Evolutionary conservation across 2,797 vertebrate genomes (phyloP), one percentile per base, ranked within the genome.

Genomic region (Molossus alvarezi): DNA sequence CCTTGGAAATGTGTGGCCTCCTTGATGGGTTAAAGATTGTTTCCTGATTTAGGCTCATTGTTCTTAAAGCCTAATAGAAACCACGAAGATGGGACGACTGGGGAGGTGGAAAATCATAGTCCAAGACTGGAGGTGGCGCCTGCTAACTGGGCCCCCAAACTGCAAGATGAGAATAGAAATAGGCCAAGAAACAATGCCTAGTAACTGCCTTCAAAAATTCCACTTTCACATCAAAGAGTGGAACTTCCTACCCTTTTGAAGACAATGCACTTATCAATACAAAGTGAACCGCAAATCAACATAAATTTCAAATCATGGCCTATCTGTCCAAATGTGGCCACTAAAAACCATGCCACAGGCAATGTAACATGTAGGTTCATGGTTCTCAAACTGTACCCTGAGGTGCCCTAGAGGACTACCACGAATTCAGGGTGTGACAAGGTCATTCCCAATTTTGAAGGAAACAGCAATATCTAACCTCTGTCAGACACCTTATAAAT

Each of bases 11-110:
- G 0, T 41, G 51, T 96, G 75, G 80, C 65, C 41, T 64, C 41
- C 25, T 14, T 48, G 21, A 86, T 88, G 29, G 87, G 64, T 75
- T 88, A 67, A 73, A 95, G 88, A 41, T 6, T 60, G 11, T 67
- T 92, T 95, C 60, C 51, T 75, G 15, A 51, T 93, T 91, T 91
- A 91, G 83, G 10, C n/a, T 97, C 29, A 20, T 62, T 93, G 48
- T 81, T 94, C 41, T 20, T 83, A 80, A 86, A 84, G 72, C 25
- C 13, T 57, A 95, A 55, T 72, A 51, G 85, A 84, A 92, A 53
- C 57, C 11, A 77, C 3, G 15, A 73, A 57, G 79, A 94, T 77
- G 65, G 25, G 5, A 80, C 37, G 57, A 84, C 77, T 20, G 73
- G 18, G 77, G 81, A 65, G 77, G 25, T 11, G 3, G 71, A 71